Base-by-base conservation (phyloP, 1,140 invertebrate species). In the Diprion similis region DNA sequence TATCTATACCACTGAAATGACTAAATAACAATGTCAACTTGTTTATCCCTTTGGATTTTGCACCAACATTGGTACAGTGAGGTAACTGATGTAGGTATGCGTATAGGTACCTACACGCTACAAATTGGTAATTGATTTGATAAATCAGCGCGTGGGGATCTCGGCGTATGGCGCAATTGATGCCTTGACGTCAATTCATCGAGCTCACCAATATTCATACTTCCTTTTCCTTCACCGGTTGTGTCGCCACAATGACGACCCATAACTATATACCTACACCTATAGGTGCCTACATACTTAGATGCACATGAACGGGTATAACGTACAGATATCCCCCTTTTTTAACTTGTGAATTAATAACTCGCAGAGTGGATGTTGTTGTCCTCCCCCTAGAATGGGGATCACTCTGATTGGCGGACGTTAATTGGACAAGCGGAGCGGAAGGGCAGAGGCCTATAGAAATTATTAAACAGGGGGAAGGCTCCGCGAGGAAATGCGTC, bases 321-420 rank as follows among this genome's bases (percentile, higher is more conserved):
- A 37, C 24, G 24, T 37, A 37, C 24, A 37, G 24, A 37, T 59
- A 59, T 59, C 51, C 51, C 51, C 51, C 51, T 59, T 59, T 59
- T 59, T 59, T 59, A 59, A 13, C 51, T 59, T 17, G n/a, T 59
- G n/a, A 59, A 59, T 59, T 59, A 59, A 59, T 59, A 59, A 59
- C 11, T 59, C 51, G 51, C 51, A 17, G n/a, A 59, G n/a, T 13
- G 11, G 51, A 59, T 17, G 51, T 13, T 11, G 51, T 17, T 37
- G 2, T 37, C 24, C 24, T 1, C 24, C 24, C 24, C 6, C 24
- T 37, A 37, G 24, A 37, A 37, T 37, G 24, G 24, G 24, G 24
- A 17, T 59, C 51, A 17, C 51, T 13, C 11, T 59, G 11, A 59
- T 59, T 59, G 51, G 51, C 11, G 51, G 51, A 59, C 51, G 51